These are phyloP conservation scores for Trichacis sp. DNA, from an alignment of 2,888 invertebrate species.

Conservation along the genomic window DNA sequence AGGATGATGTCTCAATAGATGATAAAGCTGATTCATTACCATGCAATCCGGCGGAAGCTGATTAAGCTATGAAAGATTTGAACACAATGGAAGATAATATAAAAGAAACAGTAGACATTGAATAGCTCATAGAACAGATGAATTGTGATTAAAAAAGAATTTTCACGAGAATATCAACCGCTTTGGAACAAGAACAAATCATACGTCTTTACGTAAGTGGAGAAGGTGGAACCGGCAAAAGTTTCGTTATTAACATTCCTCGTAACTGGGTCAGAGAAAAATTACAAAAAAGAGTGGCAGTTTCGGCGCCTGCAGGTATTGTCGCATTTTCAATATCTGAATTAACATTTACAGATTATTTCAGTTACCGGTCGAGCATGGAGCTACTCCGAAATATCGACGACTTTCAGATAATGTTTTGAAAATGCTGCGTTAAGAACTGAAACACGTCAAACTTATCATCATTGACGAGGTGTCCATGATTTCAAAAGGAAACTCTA, in stretches of 20 bases:
- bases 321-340: constrained; percentile 57
- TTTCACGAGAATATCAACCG: no score
- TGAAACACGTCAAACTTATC: constrained; percentile 50
- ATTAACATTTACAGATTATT: constrained; percentile 55
- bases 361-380: constrained; percentile 54
- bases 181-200: no score
- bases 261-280: constrained; percentile 22
- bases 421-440: constrained; percentile 43
- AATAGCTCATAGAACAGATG: constrained; percentile 38
- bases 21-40: no score
- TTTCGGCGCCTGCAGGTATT: constrained; percentile 54
- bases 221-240: no score
- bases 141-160: constrained; percentile 46
- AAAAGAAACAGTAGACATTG: no score
- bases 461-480: constrained; percentile 54
- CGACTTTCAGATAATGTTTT: constrained; percentile 47
- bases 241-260: neutral
- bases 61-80: constrained; percentile 47
- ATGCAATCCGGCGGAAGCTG: constrained; percentile 27
- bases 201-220: no score
- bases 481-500: constrained; percentile 49
- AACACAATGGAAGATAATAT: constrained; percentile 18
- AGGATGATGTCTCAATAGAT: no score
- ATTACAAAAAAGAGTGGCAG: constrained; percentile 47
- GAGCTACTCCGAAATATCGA: constrained; percentile 47